These are phyloP conservation scores for Aythya baeri DNA, from an alignment of 2,113 vertebrate genomes.

Conservation along the genomic window DNA sequence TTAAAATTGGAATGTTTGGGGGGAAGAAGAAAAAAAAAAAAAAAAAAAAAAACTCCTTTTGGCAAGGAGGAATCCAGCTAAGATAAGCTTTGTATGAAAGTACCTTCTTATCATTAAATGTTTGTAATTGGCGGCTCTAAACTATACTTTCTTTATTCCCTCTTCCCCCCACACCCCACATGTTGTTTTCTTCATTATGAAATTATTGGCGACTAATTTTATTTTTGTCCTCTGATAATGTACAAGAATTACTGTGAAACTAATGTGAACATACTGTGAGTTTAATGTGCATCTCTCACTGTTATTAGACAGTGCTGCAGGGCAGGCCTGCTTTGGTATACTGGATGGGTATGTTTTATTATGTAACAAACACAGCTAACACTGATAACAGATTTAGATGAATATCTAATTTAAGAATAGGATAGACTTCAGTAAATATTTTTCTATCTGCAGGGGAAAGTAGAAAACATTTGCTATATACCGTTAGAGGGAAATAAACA, in stretches of 20 bases:
- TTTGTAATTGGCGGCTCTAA: slow-evolving; percentile 27
- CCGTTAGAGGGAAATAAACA: slow-evolving; percentile 31
- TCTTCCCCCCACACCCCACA: not conserved
- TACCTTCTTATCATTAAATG: slow-evolving; percentile 8
- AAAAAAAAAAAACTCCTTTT: not conserved
- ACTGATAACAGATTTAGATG: slow-evolving; percentile 7
- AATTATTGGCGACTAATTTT: slow-evolving; percentile 38
- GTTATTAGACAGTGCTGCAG: not conserved
- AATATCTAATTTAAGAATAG: slow-evolving; percentile 34
- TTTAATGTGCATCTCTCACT: slow-evolving; percentile 31
- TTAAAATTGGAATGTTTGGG: not conserved
- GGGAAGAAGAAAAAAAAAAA: not conserved
- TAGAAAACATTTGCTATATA: not conserved
- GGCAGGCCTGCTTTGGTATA: slow-evolving; percentile 13
- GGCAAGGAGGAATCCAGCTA: slow-evolving; percentile 9
- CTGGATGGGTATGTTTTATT: not conserved
- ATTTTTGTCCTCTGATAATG: slow-evolving; percentile 32
- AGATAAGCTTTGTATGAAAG: slow-evolving; percentile 21
- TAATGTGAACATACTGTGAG: slow-evolving; percentile 22
- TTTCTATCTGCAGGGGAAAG: slow-evolving; percentile 28
- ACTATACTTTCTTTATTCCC: slow-evolving; percentile 2
- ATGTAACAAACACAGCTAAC: slow-evolving; percentile 2
- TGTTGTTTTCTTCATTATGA: slow-evolving; percentile 12
- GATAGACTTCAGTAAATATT: not conserved
- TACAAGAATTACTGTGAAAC: not conserved